Conservation (phyloP, 1,140 invertebrate species). For the Panagrolaimus sp. region DNA sequence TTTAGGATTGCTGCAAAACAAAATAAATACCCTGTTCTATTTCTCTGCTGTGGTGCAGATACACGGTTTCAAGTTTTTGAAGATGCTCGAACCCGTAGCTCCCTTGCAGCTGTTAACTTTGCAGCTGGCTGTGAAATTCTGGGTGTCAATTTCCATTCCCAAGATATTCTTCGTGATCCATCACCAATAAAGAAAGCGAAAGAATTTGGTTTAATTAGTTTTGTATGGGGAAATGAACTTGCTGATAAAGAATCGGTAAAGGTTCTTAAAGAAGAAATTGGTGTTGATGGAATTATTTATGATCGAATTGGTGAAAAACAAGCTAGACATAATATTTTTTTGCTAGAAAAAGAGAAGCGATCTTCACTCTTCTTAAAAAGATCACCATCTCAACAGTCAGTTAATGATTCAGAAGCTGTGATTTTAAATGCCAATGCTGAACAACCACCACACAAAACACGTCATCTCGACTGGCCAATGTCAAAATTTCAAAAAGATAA, state of each 20-base stretch:
- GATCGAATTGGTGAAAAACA: constrained; percentile 15
- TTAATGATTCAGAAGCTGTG: constrained; percentile 15
- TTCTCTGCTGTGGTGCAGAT: constrained; percentile 39
- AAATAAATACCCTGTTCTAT: constrained; percentile 38
- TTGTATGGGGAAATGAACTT: constrained; percentile 45
- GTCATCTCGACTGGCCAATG: no score
- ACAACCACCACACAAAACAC: no score
- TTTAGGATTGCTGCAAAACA: constrained; percentile 39
- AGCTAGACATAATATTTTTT: constrained; percentile 12
- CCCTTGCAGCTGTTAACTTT: constrained; percentile 35
- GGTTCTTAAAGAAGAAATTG: constrained; percentile 38
- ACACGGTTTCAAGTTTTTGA: constrained; percentile 36
- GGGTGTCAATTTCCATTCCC: constrained; percentile 43
- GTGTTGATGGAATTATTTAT: constrained; percentile 43
- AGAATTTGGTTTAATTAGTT: constrained; percentile 37
- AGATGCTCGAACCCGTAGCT: constrained; percentile 31
- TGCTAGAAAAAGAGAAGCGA: no score
- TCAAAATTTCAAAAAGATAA: no score
- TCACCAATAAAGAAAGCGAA: constrained; percentile 27
- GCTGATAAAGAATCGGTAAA: constrained; percentile 36
- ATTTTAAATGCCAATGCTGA: constrained; percentile 20
- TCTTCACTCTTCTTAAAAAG: no score
- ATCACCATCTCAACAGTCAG: no score
- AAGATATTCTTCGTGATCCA: constrained; percentile 37
- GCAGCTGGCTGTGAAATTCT: constrained; percentile 30